Percentiles rank a stretch among this genome's conserved stretches.
Evolutionary conservation across 2,113 vertebrate species (phyloP).

Genomic region (Azemiops feae): DNA sequence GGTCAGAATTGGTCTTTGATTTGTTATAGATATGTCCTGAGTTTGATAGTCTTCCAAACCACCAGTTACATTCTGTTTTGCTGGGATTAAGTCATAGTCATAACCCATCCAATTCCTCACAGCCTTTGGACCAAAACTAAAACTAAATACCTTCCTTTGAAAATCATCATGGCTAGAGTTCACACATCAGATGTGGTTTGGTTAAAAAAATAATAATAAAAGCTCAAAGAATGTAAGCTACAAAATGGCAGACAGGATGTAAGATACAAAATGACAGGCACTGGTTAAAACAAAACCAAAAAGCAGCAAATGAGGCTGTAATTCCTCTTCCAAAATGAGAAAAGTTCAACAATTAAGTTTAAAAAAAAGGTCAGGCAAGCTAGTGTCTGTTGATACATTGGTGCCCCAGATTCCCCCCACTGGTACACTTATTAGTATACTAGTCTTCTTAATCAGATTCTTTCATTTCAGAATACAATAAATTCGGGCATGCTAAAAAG

Average conservation of each 20-base stretch:
- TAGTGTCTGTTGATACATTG: neutral
- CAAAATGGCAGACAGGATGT: slow-evolving; percentile 12
- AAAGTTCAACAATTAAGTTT: neutral
- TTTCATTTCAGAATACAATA: neutral
- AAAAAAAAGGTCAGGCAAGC: neutral
- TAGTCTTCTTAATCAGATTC: neutral
- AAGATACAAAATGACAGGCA: neutral
- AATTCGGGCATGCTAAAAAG: neutral
- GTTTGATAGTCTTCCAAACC: neutral
- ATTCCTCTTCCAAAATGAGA: neutral
- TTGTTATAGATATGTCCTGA: neutral
- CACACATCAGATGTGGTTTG: neutral
- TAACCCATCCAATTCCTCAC: neutral
- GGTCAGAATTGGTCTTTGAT: neutral
- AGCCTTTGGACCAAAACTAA: neutral
- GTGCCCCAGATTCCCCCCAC: neutral
- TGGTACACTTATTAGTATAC: neutral
- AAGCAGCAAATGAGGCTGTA: neutral
- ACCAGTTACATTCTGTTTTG: neutral
- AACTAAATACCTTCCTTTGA: slow-evolving; percentile 21
- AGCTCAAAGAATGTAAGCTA: slow-evolving; percentile 41
- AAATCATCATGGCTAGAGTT: neutral
- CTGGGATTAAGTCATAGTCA: neutral
- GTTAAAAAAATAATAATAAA: slow-evolving; percentile 46
- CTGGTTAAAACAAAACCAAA: neutral